Evolutionary conservation across 37 sponge, comb jelly and placozoan species (phyloP), one percentile per base, ranked within the genome.

Genomic region (Theonella swinhoei): DNA sequence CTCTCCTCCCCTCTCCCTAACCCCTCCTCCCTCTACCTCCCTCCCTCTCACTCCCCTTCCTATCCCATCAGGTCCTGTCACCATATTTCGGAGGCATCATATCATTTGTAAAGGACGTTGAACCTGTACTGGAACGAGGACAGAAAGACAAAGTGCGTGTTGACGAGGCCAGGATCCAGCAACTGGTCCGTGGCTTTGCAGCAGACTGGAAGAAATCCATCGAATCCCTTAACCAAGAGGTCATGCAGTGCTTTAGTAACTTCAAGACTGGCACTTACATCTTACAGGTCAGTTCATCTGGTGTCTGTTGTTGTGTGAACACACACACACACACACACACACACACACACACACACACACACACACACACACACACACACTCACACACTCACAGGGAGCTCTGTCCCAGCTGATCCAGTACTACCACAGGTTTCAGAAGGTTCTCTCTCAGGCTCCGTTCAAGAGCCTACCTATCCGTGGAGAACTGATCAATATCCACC

Each of bases 201-300:
- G 70, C 62, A 32, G 91, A 94, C 78, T 96, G 97, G 95, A 96
- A 96, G 91, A 92, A 88, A 60, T 88, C 93, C 28, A 92, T 99
- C 32, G 97, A 96, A 38, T 32, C 80, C 17, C 89, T 99, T 38
- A 91, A 96, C 69, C 80, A 83, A 5, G 95, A 96, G 0, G 86
- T 96, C 17, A 94, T 99, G 95, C 89, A 87, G 35, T 64, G 89
- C 23, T 99, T 99, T 78, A 92, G 91, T 17, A 99, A 99, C 88
- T 99, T 99, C 88, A 99, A 94, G 76, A 96, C 91, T 85, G 99
- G 99, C 22, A 94, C 95, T 14, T 88, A 88, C 14, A 99, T 99
- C 28, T 79, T 99, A 11, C 97, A 97, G 85, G 97, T 92, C 32
- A 74, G 80, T 2, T n/a, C 11, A 20, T 1, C 35, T 7, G 66